phyloP scores from a whole-genome alignment of 64 coral and sea anemone genomes.

The Catalaphyllia jardinei region DNA sequence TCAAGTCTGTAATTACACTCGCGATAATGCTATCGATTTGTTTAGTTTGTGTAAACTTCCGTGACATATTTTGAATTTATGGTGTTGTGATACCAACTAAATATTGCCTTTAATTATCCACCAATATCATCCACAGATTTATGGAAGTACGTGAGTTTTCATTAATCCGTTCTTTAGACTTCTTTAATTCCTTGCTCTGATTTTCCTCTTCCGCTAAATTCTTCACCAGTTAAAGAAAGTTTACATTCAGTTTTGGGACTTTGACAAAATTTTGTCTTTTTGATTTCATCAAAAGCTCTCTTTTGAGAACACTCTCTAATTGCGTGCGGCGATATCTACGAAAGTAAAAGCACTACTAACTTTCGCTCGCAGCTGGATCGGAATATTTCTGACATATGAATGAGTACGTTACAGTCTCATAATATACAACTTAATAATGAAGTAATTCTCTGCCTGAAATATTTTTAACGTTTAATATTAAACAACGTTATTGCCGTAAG shows the following conservation, averaged over 20 bases:
- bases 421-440: constrained; percentile 42
- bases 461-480: constrained; percentile 38
- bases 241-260: not conserved
- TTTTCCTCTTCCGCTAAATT: not conserved
- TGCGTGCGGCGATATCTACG: constrained; percentile 18
- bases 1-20: constrained; percentile 36
- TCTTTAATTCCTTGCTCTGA: too few species aligned
- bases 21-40: constrained; percentile 57
- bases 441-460: not conserved
- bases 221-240: not conserved
- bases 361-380: not conserved
- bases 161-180: not conserved
- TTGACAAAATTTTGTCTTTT: not conserved
- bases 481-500: not conserved
- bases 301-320: not conserved
- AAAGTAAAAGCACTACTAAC: not conserved
- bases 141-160: constrained; percentile 32
- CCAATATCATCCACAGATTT: constrained; percentile 18
- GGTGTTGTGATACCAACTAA: constrained; percentile 45
- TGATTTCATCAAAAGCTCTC: not conserved
- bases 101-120: constrained; percentile 19
- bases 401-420: constrained; percentile 24
- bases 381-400: constrained; percentile 35
- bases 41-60: constrained; percentile 57
- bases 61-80: constrained; percentile 62